Evolutionary conservation across 2,888 invertebrate genomes (phyloP).

Genomic region (Ditula angustiorana): DNA sequence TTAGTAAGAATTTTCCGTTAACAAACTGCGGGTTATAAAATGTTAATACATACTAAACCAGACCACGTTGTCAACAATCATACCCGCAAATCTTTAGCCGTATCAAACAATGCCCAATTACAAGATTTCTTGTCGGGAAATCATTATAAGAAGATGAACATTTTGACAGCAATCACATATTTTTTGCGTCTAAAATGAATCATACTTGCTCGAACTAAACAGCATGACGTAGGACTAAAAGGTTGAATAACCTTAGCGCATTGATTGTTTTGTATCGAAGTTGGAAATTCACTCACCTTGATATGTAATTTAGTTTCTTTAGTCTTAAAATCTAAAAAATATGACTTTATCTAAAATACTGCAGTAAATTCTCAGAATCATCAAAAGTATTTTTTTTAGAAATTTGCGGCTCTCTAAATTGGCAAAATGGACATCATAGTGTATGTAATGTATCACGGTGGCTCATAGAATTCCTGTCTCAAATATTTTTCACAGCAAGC

Average conservation of each 20-base stretch:
- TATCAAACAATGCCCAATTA: neutral
- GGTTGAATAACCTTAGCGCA: conserved; percentile 26
- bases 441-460: too few species aligned
- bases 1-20: too few species aligned
- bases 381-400: too few species aligned
- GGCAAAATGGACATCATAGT: too few species aligned
- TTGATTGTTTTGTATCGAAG: neutral
- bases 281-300: neutral
- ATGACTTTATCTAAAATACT: too few species aligned
- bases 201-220: conserved; percentile 16
- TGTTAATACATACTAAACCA: neutral
- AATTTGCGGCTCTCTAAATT: too few species aligned
- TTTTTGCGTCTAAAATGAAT: conserved; percentile 24
- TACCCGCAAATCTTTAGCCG: neutral
- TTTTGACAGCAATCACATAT: neutral
- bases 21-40: too few species aligned
- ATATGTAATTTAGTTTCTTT: neutral
- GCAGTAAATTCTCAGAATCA: too few species aligned
- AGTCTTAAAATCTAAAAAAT: neutral
- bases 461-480: too few species aligned
- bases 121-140: neutral
- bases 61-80: neutral
- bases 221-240: conserved; percentile 22
- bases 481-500: too few species aligned
- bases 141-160: neutral